These are phyloP conservation scores for Platichthys stellatus DNA, from an alignment of 2,113 vertebrate species.

Conservation along the genomic window DNA sequence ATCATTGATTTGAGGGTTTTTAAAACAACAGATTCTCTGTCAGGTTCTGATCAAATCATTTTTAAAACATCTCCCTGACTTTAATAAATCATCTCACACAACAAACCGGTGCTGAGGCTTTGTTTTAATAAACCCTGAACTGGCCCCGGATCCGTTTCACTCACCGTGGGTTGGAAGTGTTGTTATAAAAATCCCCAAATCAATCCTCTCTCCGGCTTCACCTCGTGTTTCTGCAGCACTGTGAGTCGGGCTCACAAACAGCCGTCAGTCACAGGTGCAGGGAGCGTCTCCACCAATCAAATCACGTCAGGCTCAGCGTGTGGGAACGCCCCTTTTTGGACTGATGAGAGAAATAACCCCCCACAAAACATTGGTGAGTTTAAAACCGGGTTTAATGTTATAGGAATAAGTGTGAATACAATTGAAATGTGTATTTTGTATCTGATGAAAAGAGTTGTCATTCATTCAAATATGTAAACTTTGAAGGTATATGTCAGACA, in stretches of 20 bases:
- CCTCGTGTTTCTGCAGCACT: conserved; percentile 14
- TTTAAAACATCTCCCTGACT: neutral
- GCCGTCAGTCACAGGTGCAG: conserved; percentile 47
- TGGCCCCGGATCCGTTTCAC: neutral
- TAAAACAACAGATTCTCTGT: neutral
- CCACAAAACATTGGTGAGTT: neutral
- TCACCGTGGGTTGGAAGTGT: conserved; percentile 32
- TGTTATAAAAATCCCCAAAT: neutral
- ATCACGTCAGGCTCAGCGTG: neutral
- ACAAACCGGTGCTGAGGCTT: too few relatives aligned
- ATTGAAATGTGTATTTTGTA: neutral
- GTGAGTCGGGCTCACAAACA: neutral
- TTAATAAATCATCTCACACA: neutral
- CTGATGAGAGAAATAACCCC: too few relatives aligned
- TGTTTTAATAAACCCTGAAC: neutral
- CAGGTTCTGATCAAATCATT: neutral
- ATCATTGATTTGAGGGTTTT: neutral
- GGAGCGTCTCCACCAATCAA: conserved; percentile 55
- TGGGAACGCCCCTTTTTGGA: neutral
- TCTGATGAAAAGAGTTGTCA: too few relatives aligned
- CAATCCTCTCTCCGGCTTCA: neutral
- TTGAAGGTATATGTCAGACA: too few relatives aligned
- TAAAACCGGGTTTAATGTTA: neutral
- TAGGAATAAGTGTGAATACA: neutral
- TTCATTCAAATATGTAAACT: too few relatives aligned